These are phyloP conservation scores for Pampusana beccarii DNA, from an alignment of 2,113 vertebrate species.

Conservation along the genomic window DNA sequence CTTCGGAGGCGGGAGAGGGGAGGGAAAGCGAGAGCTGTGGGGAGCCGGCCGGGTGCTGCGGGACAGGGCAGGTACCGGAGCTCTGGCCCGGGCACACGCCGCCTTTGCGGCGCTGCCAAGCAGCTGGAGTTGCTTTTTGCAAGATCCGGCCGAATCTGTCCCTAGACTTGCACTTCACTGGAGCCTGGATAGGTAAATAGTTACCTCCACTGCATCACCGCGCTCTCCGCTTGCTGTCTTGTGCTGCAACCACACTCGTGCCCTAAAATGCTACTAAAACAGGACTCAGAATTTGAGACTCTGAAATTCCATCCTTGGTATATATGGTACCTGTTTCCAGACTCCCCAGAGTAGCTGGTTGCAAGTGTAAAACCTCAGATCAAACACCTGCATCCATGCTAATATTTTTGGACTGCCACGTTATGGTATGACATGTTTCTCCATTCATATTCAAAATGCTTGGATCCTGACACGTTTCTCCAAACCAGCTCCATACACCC, in stretches of 20 bases:
- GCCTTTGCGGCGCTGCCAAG: not conserved
- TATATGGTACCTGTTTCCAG: not conserved
- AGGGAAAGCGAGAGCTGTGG: rapidly evolving
- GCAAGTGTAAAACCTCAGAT: not conserved
- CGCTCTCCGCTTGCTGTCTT: not conserved
- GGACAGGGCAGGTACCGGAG: not conserved
- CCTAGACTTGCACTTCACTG: not conserved
- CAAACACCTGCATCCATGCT: not conserved
- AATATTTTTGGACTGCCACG: not conserved
- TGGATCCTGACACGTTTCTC: not conserved
- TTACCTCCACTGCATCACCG: not conserved
- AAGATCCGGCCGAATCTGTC: no score
- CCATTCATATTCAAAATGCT: not conserved
- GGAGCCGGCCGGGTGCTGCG: not conserved
- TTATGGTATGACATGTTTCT: not conserved
- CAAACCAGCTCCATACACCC: rapidly evolving
- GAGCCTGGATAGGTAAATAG: not conserved
- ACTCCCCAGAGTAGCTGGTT: not conserved
- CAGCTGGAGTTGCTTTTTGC: not conserved
- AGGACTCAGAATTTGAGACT: not conserved
- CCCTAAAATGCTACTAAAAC: not conserved
- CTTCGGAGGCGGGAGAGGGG: not conserved
- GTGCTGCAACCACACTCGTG: not conserved
- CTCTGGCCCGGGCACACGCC: no score
- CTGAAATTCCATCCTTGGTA: not conserved